phyloP scores from a whole-genome alignment of 1,140 invertebrate species.

The Trypoxylus dichotomus region DNA sequence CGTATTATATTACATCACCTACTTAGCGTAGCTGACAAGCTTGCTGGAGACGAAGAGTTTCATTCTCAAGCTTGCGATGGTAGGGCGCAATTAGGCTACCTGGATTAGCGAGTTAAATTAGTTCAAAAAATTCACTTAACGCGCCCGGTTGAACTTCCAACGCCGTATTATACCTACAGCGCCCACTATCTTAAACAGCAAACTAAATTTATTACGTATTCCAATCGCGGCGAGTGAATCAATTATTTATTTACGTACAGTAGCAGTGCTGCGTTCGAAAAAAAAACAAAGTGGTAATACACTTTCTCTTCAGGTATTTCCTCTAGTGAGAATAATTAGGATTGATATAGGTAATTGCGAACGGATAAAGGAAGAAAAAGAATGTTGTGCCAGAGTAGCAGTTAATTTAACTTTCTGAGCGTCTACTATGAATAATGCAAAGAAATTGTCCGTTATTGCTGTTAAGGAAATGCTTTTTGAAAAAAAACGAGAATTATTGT shows the following conservation, averaged over 20 bases:
- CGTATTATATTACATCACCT: too few species aligned
- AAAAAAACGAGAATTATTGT: not conserved
- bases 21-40: too few species aligned
- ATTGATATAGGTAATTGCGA: not conserved
- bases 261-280: not conserved
- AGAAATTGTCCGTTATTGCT: not conserved
- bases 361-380: not conserved
- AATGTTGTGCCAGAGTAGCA: not conserved
- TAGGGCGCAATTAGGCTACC: not conserved
- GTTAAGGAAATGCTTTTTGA: not conserved
- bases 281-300: not conserved
- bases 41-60: not conserved
- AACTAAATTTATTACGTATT: not conserved
- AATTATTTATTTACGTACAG: not conserved
- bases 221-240: not conserved
- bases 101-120: not conserved
- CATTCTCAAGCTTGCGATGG: not conserved
- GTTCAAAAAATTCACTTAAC: not conserved
- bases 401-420: not conserved
- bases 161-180: too few species aligned
- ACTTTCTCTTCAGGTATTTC: not conserved
- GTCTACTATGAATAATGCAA: not conserved
- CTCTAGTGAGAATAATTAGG: not conserved
- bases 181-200: not conserved
- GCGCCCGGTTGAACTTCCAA: not conserved